A percentile compares a stretch with the other conserved stretches of the same genome.
Conservation (phyloP, 2,888 invertebrate genomes). For the Troides helena region DNA sequence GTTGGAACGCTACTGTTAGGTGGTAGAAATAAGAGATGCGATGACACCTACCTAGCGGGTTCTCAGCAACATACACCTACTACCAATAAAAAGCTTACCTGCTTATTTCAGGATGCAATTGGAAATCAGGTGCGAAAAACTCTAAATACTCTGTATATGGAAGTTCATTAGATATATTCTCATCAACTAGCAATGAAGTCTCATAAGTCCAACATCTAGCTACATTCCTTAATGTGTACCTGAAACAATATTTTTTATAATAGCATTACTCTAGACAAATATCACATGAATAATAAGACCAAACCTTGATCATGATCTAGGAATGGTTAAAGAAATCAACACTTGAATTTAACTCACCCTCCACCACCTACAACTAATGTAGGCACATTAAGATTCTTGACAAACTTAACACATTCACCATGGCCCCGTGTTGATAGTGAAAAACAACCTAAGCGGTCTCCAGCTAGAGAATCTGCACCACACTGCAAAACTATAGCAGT, state of each 20-base stretch:
- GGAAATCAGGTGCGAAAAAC: slow-evolving; percentile 98
- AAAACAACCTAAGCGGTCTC: slow-evolving; percentile 97
- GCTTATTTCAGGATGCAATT: slow-evolving; percentile 95
- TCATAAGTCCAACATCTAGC: slow-evolving; percentile 99
- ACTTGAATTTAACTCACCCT: slow-evolving; percentile 67
- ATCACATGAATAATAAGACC: too few relatives aligned
- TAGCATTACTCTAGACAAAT: too few relatives aligned
- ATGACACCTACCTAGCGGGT: too few relatives aligned
- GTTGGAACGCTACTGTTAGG: too few relatives aligned
- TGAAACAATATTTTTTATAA: slow-evolving; percentile 49
- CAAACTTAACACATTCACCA: slow-evolving; percentile 98
- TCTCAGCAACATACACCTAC: too few relatives aligned
- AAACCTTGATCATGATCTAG: too few relatives aligned
- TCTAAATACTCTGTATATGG: slow-evolving; percentile 98
- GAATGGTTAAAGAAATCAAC: neutral
- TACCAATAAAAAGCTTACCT: slow-evolving; percentile 48
- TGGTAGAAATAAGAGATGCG: too few relatives aligned
- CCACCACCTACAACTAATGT: slow-evolving; percentile 92
- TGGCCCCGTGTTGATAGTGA: slow-evolving; percentile 96
- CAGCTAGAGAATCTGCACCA: slow-evolving; percentile 98
- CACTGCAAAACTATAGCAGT: slow-evolving; percentile 98
- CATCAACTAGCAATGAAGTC: slow-evolving; percentile 95
- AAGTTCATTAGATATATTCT: slow-evolving; percentile 95
- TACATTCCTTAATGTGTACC: slow-evolving; percentile 97
- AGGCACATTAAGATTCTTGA: slow-evolving; percentile 94